Percentiles rank a stretch among this genome's conserved stretches.
These are phyloP conservation scores for Oegoconia quadripuncta DNA, from an alignment of 2,888 invertebrate genomes.

Conservation along the genomic window DNA sequence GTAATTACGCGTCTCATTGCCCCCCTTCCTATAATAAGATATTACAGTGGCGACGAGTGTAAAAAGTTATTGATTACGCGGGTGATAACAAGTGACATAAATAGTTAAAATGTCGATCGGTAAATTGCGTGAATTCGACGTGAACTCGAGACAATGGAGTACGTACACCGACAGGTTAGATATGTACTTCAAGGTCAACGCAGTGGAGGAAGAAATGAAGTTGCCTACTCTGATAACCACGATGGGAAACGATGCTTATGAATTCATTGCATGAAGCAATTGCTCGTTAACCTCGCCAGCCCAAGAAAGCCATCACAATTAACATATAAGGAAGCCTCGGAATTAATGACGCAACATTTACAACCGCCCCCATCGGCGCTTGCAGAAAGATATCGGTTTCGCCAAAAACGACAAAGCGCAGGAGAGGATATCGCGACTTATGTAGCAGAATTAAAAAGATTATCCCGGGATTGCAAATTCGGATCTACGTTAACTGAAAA, in stretches of 20 bases:
- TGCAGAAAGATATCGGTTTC: conserved; percentile 12
- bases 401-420: conserved; percentile 6
- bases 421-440: conserved; percentile 8
- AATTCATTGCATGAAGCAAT: too few species aligned
- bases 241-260: conserved; percentile 3
- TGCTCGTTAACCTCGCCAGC: conserved; percentile 3
- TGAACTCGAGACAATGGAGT: background rate
- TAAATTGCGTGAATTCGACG: background rate
- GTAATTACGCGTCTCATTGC: too few species aligned
- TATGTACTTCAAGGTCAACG: conserved; percentile 1
- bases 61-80: too few species aligned
- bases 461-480: conserved; percentile 6
- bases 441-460: conserved; percentile 7
- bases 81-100: too few species aligned
- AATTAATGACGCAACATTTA: conserved; percentile 6
- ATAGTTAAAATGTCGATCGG: conserved; percentile 4
- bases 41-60: too few species aligned
- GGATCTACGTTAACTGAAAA: conserved; percentile 2
- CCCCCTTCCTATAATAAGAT: too few species aligned
- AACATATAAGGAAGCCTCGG: conserved; percentile 4
- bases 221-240: conserved; percentile 4
- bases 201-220: background rate
- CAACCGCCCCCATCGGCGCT: conserved; percentile 11
- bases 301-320: conserved; percentile 6
- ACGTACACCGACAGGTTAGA: background rate